Evolutionary conservation across 1,140 invertebrate genomes (phyloP), one percentile per base, ranked within the genome.

Genomic region (Pygmarrhopalites habei): DNA sequence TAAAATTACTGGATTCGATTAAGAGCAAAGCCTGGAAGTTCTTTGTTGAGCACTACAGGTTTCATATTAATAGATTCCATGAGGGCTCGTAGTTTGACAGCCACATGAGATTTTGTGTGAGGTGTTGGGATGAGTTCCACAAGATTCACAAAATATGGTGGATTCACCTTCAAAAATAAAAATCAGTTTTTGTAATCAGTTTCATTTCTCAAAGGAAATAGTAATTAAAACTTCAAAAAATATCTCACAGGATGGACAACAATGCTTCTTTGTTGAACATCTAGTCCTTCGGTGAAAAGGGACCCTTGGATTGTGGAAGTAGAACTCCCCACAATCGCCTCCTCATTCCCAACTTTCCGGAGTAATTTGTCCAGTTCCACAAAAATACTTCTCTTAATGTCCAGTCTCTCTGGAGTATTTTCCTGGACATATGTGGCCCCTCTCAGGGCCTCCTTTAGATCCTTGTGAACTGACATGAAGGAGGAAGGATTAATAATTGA

Each of bases 111-210:
- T 35, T 85, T 81, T 0, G 89, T 92, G 89, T 90, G 95, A 2
- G 92, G 88, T 0, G 92, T 89, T 1, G 94, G 94, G 1, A 97
- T 89, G 39, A 98, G 81, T 80, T 98, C 95, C 1, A 96, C 90
- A 29, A 97, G 76, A 0, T 92, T 92, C 7, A 95, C 86, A 75
- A 93, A 97, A 74, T 97, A 96, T 0, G 94, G 94, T 47, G 95
- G 95, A 78, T 98, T 98, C 1, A 96, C 82, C 85, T 87, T 62
- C 2, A 69, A 19, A 60, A 30, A 30, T 58, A 30, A 59, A n/a
- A n/a, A n/a, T n/a, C n/a, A n/a, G n/a, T n/a, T n/a, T n/a, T n/a
- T n/a, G n/a, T n/a, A n/a, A n/a, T n/a, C n/a, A n/a, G n/a, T n/a
- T n/a, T n/a, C n/a, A n/a, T n/a, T n/a, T n/a, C n/a, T n/a, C n/a